Evolutionary conservation across 2,888 invertebrate genomes (phyloP).

Genomic region (Heteromurus nitidus): DNA sequence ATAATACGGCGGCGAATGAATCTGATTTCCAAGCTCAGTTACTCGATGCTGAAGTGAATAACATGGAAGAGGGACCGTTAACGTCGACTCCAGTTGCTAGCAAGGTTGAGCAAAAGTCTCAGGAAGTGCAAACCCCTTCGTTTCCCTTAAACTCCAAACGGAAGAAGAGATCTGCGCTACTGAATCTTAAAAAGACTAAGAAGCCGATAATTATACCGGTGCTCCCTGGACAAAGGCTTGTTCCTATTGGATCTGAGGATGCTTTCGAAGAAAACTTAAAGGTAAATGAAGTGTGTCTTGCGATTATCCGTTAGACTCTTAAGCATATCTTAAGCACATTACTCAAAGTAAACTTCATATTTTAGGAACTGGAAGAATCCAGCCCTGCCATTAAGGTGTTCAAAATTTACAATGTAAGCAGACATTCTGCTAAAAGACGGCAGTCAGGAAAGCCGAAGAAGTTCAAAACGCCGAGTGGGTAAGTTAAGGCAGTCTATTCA

Average conservation of each 20-base stretch:
- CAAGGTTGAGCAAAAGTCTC: slow-evolving; percentile 58
- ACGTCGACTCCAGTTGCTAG: slow-evolving; percentile 46
- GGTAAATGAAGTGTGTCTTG: slow-evolving; percentile 31
- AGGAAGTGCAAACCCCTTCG: slow-evolving; percentile 66
- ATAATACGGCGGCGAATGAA: slow-evolving; percentile 11
- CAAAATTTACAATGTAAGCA: slow-evolving; percentile 66
- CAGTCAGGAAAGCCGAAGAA: slow-evolving; percentile 59
- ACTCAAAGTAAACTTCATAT: neutral
- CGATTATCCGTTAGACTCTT: neutral
- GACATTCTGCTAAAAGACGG: slow-evolving; percentile 42
- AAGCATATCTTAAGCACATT: neutral
- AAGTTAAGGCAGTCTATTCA: no score
- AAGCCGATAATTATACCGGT: slow-evolving; percentile 66
- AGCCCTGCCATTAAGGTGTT: slow-evolving; percentile 66
- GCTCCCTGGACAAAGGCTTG: slow-evolving; percentile 60
- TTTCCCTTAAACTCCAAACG: slow-evolving; percentile 49
- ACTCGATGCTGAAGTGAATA: slow-evolving; percentile 4
- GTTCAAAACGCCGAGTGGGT: slow-evolving; percentile 63
- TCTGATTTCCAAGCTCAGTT: slow-evolving; percentile 40
- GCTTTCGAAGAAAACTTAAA: slow-evolving; percentile 39
- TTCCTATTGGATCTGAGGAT: slow-evolving; percentile 60
- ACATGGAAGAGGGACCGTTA: slow-evolving; percentile 26
- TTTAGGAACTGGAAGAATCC: neutral
- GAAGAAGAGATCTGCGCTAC: slow-evolving; percentile 57
- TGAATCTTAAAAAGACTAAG: slow-evolving; percentile 67